Evolutionary conservation across 2,113 vertebrate species (phyloP), one percentile per base, ranked within the genome.

Genomic region (Gambusia holbrooki): DNA sequence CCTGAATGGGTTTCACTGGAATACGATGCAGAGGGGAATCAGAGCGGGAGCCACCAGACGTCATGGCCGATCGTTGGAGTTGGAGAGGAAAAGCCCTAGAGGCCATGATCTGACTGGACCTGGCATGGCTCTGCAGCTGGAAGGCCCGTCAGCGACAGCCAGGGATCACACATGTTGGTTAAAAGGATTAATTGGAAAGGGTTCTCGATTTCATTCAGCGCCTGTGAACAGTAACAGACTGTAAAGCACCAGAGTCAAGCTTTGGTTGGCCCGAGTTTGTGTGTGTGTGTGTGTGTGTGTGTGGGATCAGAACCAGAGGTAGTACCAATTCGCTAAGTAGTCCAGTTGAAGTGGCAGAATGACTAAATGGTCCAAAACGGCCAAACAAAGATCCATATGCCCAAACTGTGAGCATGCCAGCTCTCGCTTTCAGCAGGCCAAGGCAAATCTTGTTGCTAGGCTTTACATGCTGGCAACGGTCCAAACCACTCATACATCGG

Each of bases 371-470:
- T 93, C 90, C 92, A 93, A 93, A 92, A 91, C 83, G 87, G 80
- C 77, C 83, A 82, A 92, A 91, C 88, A 90, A 92, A 89, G 89
- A 92, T 91, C 89, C 93, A 93, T 94, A 94, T 94, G 93, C 88
- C 90, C 85, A 84, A 62, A 76, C 76, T 90, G 86, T 81, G 81
- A 67, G 80, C 69, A 80, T 91, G 92, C 92, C 91, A 93, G 80
- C 78, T 75, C 75, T 71, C 75, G 70, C 80, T 77, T 80, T 85
- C 73, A 58, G 75, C 71, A 69, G 79, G 87, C 88, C 86, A 87
- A 90, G 89, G 86, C 83, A 91, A 93, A 93, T 92, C 91, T 91
- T 92, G 92, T 93, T 92, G 91, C 91, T 93, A 90, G 92, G 92
- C 90, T 91, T 92, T 90, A 90, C 88, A 83, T 87, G 81, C 84